Evolutionary conservation across 2,888 invertebrate genomes (phyloP), one percentile per base, ranked within the genome.

Genomic region (Linnaemya vulpina): DNA sequence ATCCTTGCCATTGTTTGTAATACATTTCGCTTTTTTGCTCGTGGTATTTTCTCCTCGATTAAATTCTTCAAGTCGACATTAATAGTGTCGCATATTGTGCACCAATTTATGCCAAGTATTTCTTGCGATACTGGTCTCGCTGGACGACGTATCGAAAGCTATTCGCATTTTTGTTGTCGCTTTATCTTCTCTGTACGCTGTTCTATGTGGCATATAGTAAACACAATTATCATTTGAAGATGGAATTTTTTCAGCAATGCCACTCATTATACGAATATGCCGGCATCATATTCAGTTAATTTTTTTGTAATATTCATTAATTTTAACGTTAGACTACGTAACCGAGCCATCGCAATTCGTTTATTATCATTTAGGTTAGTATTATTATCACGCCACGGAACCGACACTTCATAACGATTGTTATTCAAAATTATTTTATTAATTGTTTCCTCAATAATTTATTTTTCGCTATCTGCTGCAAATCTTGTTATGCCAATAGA

Each of bases 21-120:
- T 55, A 86, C 60, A 51, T 73, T 78, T 15, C 86, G 63, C 30
- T 86, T 84, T 20, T 75, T 77, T 43, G 62, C 43, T 60, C 58
- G 58, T 58, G 30, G 13, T 20, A 15, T n/a, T 63, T 79, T 78
- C 38, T 70, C 83, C n/a, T 83, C 84, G 17, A 60, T 78, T 62
- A 74, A 53, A 63, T 43, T 43, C 10, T 67, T 63, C 11, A 81
- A 67, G 20, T 73, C 73, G 15, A 83, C 77, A 30, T 62, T 51
- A 25, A 86, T 83, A 5, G 49, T 65, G 73, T 82, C 79, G 20
- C 60, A 71, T 0, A 35, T 25, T 17, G 46, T 84, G 10, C 70
- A 65, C 84, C 86, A 86, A 30, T 46, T 78, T 49, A 83, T 11
- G 5, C 83, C 83, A 35, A 86, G 65, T n/a, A 87, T 79, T 63